A percentile compares a stretch with the other conserved stretches of the same genome.
phyloP scores from a whole-genome alignment of 2,113 vertebrate species.

The Grantiella picta region DNA sequence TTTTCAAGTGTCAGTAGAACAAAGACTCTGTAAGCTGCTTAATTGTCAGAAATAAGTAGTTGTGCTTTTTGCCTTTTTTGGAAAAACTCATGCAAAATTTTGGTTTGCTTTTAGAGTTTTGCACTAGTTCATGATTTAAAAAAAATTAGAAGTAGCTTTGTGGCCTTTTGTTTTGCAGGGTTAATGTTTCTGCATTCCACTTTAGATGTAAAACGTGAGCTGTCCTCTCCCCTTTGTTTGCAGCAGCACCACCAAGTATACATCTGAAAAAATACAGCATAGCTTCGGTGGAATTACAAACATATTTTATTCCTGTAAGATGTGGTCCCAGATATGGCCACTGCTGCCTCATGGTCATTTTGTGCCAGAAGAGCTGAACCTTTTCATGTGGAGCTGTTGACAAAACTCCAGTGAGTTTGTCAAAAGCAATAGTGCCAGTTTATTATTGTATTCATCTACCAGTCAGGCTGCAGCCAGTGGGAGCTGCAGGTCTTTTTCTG shows the following conservation, averaged over 20 bases:
- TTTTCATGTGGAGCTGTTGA: neutral
- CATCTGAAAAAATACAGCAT: neutral
- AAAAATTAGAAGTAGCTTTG: neutral
- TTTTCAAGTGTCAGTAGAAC: slow-evolving; percentile 7
- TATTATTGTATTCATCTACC: neutral
- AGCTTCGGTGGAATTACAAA: neutral
- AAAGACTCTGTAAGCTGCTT: slow-evolving; percentile 4
- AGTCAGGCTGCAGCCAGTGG: neutral
- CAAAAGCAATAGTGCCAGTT: neutral
- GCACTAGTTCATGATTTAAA: neutral
- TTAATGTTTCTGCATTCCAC: neutral
- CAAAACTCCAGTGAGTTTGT: neutral
- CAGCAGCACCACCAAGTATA: neutral
- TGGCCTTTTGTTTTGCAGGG: neutral
- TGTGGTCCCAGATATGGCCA: neutral
- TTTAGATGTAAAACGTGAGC: neutral
- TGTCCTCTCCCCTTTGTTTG: neutral
- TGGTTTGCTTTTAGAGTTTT: neutral
- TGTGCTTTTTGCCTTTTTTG: neutral
- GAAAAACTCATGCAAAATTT: neutral
- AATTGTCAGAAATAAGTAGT: slow-evolving; percentile 23
- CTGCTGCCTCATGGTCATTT: neutral
- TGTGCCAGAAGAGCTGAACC: neutral
- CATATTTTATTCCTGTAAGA: neutral
- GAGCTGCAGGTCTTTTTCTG: neutral